A percentile compares a stretch with the other conserved stretches of the same genome.
phyloP scores from a whole-genome alignment of 2,797 vertebrate species.

The Muraenolepis orangiensis region DNA sequence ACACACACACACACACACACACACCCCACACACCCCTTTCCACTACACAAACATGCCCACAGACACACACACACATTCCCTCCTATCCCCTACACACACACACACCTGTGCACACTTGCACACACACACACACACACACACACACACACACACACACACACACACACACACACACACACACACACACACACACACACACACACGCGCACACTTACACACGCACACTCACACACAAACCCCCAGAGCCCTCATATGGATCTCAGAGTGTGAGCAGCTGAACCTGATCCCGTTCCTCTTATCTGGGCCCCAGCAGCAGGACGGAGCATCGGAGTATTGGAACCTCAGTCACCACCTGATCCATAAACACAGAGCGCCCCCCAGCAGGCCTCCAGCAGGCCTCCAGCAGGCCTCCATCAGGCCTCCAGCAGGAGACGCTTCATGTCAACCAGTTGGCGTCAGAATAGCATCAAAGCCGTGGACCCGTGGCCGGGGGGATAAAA shows the following conservation, averaged over 20 bases:
- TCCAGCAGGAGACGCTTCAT: too few species aligned
- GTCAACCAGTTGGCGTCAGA: too few species aligned
- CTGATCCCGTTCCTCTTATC: constrained; percentile 40
- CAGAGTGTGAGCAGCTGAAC: constrained; percentile 44
- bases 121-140: neutral
- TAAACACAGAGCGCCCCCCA: neutral
- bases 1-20: too few species aligned
- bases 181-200: too few species aligned
- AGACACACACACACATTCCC: neutral
- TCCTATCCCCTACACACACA: constrained; percentile 1
- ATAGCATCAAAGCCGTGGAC: too few species aligned
- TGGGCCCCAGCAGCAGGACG: constrained; percentile 23
- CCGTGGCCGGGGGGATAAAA: too few species aligned
- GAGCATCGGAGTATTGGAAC: neutral
- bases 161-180: neutral
- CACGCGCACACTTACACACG: too few species aligned
- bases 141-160: neutral
- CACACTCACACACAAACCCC: neutral
- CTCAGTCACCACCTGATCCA: neutral
- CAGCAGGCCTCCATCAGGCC: too few species aligned
- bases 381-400: too few species aligned
- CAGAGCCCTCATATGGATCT: constrained; percentile 39
- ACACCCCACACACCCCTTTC: too few species aligned
- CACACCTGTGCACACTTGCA: neutral
- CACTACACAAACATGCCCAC: too few species aligned